Base-by-base conservation (phyloP, 2,888 invertebrate genomes). In the Scaptomyza caliginosa region DNA sequence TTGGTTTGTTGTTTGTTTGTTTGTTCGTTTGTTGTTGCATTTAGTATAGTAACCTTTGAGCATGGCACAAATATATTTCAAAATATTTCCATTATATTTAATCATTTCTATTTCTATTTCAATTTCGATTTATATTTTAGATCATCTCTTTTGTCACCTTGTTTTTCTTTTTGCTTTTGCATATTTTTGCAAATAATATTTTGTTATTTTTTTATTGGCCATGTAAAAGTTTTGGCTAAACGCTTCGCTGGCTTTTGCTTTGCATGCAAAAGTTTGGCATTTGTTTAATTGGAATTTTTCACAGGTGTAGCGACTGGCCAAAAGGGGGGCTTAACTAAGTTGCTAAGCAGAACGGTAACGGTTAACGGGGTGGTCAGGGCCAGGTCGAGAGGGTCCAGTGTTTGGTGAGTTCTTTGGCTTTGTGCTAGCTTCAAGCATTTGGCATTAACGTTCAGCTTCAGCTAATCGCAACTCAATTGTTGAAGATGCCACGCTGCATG, bases 251-350 rank as follows among this genome's bases (percentile, higher is more conserved):
- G 50, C 49, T 58, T 58, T 65, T 60, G 74, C 60, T 72, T 72
- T 75, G 60, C 68, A 64, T 75, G 40, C 43, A 54, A 83, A 80
- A 80, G 73, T 80, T 80, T 77, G 75, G 84, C 77, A 83, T 83
- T 79, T 83, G 81, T 84, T 80, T 80, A 80, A 80, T 80, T 80
- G 84, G 79, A 80, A 84, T 81, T 81, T 73, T 49, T 6, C 46
- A 54, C 50, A 69, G 69, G 69, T 69, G 57, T 39, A 4, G 46
- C 11, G 32, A 28, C 36, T 19, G 17, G 16, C 24, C 11, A 19
- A 28, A 38, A n/a, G 8, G 28, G 36, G 16, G 6, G 4, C 1
- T 2, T n/a, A n/a, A n/a, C n/a, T n/a, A n/a, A n/a, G 13, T 1
- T 26, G 28, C 34, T 28, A n/a, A 17, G 30, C n/a, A n/a, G n/a